Evolutionary conservation across 2,113 vertebrate genomes (phyloP), one percentile per base, ranked within the genome.

Genomic region (Barbus barbus): DNA sequence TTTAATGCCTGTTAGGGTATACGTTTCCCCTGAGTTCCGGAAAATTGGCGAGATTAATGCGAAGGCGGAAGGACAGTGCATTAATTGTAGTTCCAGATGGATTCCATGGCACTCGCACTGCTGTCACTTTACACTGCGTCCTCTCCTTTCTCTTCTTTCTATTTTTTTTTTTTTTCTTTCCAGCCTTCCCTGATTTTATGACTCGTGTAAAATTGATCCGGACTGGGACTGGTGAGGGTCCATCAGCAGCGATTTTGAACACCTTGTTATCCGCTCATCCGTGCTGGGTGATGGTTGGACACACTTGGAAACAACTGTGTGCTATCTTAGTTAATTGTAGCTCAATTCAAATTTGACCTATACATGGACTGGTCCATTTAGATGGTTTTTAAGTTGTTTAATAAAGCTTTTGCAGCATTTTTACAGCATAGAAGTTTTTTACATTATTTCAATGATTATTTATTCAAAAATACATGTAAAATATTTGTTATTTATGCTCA

Each of bases 1-100:
- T 86, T 73, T 85, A 90, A 89, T 93, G 91, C 90, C 83, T 88
- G 84, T 86, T 84, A 84, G 88, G 91, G 91, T 93, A 90, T 92
- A 89, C 84, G 86, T 92, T 92, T 89, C 92, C 87, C 87, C 67
- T 20, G 89, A 92, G 92, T 93, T 94, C 91, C 90, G 87, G 92
- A 93, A 93, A 93, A 94, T 94, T 91, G 92, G 88, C 44, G 77
- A 94, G 92, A 94, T 94, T 93, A 93, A 92, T 93, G 90, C 88
- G 84, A 89, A 63, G 83, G 91, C 90, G 91, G 91, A 91, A 89
- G 91, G 92, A 90, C 56, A 67, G 86, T 79, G 88, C 24, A 89
- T 88, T 94, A 93, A 94, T 94, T 91, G 90, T n/a, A 85, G 92
- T 93, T 92, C 93, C 94, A 94, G 92, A 93, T 93, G 91, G 87